Base-by-base conservation (phyloP, 2,113 vertebrate species). In the Bubo scandiacus region DNA sequence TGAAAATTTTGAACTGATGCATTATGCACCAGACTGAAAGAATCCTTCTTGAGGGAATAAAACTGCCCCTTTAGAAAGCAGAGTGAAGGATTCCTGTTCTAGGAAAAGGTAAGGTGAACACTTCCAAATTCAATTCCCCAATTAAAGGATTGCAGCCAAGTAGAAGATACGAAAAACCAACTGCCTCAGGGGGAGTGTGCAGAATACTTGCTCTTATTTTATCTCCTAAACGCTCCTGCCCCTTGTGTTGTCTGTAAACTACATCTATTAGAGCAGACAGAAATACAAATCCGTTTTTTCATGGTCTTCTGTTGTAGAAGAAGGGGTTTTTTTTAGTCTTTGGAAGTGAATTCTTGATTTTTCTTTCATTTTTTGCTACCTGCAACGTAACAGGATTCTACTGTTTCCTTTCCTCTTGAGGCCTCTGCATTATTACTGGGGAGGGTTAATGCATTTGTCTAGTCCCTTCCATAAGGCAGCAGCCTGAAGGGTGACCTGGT, bases 1-100 rank as follows among this genome's bases (percentile, higher is more conserved):
- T 96, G 75, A 83, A 97, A 95, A 94, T 92, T 92, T 80, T 96
- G 90, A 97, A 97, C 87, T 26, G 88, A 61, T 95, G 77, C 72
- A 92, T 92, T 95, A 94, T 95, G 86, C 87, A 90, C 89, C 94
- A 80, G 97, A 49, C 86, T 95, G 96, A 96, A 95, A 94, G 81
- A 86, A 96, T 94, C 92, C 84, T 96, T 97, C 94, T 96, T 95
- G 87, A 82, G 67, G 88, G 90, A 96, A 94, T 96, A 79, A 81
- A 81, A 91, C 81, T 93, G 79, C 73, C 86, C 73, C 84, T 97
- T 96, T 77, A 97, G 96, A 96, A 82, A 94, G 92, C 67, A 79
- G 91, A 91, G 87, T 11, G 66, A 72, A 96, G 67, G 86, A 83
- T 93, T 96, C 73, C 83, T 96, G 85, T 92, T 96, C 78, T 95